phyloP scores from a whole-genome alignment of 2,113 vertebrate species.

The Ammodytes dubius region DNA sequence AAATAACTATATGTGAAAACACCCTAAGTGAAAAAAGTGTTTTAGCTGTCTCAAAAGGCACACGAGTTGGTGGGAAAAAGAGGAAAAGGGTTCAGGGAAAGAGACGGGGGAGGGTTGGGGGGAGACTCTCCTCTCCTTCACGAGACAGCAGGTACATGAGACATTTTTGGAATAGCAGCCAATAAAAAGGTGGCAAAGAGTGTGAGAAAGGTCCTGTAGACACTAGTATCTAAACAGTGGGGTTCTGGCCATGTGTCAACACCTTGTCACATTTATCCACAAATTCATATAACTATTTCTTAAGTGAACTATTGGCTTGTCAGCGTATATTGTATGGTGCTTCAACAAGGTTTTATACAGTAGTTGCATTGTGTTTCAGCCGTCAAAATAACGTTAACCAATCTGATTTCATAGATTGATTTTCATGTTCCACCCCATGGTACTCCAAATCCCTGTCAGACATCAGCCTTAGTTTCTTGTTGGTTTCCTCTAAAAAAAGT shows the following conservation, averaged over 20 bases:
- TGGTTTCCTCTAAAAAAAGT: not conserved
- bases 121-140: slow-evolving; percentile 12
- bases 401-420: not conserved
- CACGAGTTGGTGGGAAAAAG: slow-evolving; percentile 23
- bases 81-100: slow-evolving; percentile 13
- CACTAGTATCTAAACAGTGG: slow-evolving; percentile 13
- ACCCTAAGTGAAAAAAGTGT: not conserved
- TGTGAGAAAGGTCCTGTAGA: slow-evolving; percentile 71
- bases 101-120: slow-evolving; percentile 21
- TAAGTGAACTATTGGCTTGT: not conserved
- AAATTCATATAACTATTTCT: not conserved
- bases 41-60: slow-evolving; percentile 19
- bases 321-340: not conserved
- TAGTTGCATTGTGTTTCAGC: not conserved
- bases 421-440: not conserved
- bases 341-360: not conserved
- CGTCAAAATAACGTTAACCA: not conserved
- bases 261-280: slow-evolving; percentile 3
- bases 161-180: slow-evolving; percentile 75
- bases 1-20: too few relatives aligned
- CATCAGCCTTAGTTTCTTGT: not conserved
- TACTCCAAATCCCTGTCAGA: not conserved
- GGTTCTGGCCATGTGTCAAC: not conserved
- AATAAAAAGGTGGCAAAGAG: slow-evolving; percentile 64
- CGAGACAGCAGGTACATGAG: slow-evolving; percentile 62